Base-by-base conservation (phyloP, 2,888 invertebrate species). In the Eilema sororculum region DNA sequence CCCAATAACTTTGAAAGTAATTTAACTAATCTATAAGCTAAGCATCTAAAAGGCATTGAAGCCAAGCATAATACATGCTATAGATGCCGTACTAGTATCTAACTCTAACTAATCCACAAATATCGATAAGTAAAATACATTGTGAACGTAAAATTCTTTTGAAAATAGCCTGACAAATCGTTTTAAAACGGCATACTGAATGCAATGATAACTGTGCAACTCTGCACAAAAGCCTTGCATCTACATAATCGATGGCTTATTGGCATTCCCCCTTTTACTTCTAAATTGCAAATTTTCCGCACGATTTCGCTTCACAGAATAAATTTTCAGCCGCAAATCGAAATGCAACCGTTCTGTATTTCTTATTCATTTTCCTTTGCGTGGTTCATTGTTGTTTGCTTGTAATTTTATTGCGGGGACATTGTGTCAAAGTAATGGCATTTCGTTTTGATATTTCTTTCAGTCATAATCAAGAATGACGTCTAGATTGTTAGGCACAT, bases 251-350 rank as follows among this genome's bases (percentile, higher is more conserved):
- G 94, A 94, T 93, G 91, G 92, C 93, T 93, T 95, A 95, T 94
- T 94, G 94, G 89, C 90, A 89, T 93, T 93, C 94, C 93, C 82
- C 93, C 91, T 91, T 92, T 93, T 93, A 94, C 93, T 94, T 93
- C 92, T 92, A 95, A 95, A 95, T 94, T 94, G 95, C 94, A 94
- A 95, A 95, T 95, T 95, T 95, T 95, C 94, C 93, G 89, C 94
- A 92, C 95, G 94, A 95, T 94, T 94, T 94, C 91, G 88, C 86
- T 87, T 89, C 85, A 85, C 87, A 86, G 92, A 92, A 94, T 95
- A 94, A 90, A 95, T 95, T 95, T 93, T 91, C 91, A 88, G 91
- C 86, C 88, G 90, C 90, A 89, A 89, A 87, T 87, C 88, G 87
- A 86, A 78, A 89, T 88, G 89, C 87, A 90, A 91, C 91, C 89